These are phyloP conservation scores for Microchrysa polita DNA, from an alignment of 2,888 invertebrate genomes.

Conservation along the genomic window DNA sequence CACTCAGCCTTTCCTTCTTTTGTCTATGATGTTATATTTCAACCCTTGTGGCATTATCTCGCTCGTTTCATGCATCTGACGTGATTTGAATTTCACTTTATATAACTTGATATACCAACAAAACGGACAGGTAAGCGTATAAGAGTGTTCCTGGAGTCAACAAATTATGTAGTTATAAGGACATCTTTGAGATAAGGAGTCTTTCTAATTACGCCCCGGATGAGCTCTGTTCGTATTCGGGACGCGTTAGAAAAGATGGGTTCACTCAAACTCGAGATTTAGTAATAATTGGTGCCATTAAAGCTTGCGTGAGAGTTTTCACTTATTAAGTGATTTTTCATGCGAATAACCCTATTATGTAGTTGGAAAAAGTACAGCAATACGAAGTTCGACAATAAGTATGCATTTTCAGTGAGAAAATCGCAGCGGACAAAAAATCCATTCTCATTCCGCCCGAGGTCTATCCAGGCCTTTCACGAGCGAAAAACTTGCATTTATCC, in stretches of 20 bases:
- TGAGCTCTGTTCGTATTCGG: neutral
- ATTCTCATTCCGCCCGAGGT: too few relatives aligned
- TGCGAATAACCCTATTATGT: too few relatives aligned
- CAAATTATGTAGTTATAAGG: slow-evolving; percentile 2
- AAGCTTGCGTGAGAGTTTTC: too few relatives aligned
- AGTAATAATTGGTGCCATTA: too few relatives aligned
- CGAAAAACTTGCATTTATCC: too few relatives aligned
- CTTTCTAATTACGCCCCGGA: neutral
- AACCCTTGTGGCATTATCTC: neutral
- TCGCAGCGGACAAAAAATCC: too few relatives aligned
- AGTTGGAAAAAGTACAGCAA: too few relatives aligned
- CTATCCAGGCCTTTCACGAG: too few relatives aligned
- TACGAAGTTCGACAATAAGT: too few relatives aligned
- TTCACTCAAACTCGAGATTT: too few relatives aligned
- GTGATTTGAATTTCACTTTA: slow-evolving; percentile 1
- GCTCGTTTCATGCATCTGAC: neutral
- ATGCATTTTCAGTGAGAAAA: too few relatives aligned
- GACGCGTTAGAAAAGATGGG: neutral
- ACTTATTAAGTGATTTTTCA: too few relatives aligned
- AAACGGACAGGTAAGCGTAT: neutral
- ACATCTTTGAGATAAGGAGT: neutral
- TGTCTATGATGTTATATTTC: neutral
- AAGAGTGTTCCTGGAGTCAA: neutral
- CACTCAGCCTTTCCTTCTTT: neutral
- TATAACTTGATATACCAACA: neutral